Conservation (phyloP, 1,140 invertebrate genomes). For the Metaphire vulgaris region DNA sequence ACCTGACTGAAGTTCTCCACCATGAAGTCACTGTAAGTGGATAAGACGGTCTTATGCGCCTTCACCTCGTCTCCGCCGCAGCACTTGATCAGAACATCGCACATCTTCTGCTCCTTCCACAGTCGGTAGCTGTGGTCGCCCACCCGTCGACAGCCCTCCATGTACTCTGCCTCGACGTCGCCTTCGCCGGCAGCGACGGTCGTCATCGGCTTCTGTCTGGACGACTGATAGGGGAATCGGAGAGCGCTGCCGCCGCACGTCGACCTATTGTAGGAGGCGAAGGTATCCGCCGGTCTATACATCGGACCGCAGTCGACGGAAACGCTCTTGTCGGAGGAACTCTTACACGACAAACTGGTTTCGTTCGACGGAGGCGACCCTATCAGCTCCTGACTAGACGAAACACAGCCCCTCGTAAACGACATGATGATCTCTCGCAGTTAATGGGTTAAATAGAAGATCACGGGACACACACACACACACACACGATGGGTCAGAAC, state of each 20-base stretch:
- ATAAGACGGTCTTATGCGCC: conserved; percentile 19
- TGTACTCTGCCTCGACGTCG: not conserved
- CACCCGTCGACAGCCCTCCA: conserved; percentile 10
- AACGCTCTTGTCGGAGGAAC: not conserved
- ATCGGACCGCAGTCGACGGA: not conserved
- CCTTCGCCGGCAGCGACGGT: not conserved
- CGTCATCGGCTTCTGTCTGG: not conserved
- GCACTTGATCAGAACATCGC: conserved; percentile 18
- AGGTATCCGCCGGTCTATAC: not conserved
- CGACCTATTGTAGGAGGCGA: not conserved
- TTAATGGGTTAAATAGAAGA: too few relatives aligned
- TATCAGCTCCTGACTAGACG: not conserved
- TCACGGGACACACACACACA: too few relatives aligned
- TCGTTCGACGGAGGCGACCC: not conserved
- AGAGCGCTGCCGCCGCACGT: not conserved
- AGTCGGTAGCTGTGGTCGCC: conserved; percentile 20
- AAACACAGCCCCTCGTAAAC: too few relatives aligned
- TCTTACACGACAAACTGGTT: not conserved
- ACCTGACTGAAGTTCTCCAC: conserved; percentile 16
- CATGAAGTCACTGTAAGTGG: conserved; percentile 16
- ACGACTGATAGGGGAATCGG: not conserved
- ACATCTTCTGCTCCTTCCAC: conserved; percentile 22
- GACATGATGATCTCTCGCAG: too few relatives aligned
- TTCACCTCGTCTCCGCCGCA: conserved; percentile 12
- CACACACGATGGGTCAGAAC: too few relatives aligned